phyloP scores from a whole-genome alignment of 2,113 vertebrate species.

The Camelus bactrianus region DNA sequence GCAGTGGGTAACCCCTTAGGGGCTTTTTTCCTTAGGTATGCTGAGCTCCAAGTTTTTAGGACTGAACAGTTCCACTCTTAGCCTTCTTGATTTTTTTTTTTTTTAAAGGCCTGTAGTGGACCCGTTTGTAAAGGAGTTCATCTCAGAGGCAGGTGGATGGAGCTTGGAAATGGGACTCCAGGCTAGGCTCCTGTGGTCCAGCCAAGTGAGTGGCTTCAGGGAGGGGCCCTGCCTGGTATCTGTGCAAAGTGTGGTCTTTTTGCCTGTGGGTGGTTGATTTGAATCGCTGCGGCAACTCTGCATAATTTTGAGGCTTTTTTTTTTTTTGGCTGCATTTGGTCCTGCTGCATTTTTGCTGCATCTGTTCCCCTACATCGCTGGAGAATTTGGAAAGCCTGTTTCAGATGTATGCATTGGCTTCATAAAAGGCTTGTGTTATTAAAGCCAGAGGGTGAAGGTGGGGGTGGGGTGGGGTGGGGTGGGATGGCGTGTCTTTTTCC shows the following conservation, averaged over 20 bases:
- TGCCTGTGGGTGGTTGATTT: background rate
- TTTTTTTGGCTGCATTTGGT: background rate
- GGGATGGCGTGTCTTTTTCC: background rate
- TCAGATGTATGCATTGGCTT: background rate
- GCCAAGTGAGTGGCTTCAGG: background rate
- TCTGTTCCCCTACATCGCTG: background rate
- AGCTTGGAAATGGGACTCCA: background rate
- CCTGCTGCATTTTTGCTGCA: background rate
- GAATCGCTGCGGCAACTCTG: conserved; percentile 11
- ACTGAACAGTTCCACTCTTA: background rate
- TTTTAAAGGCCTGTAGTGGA: background rate
- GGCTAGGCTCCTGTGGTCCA: background rate
- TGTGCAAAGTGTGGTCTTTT: background rate
- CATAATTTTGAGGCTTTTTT: background rate
- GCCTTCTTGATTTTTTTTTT: background rate
- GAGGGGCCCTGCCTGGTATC: background rate
- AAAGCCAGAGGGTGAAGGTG: background rate
- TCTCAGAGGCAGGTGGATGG: background rate
- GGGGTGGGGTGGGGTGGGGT: background rate
- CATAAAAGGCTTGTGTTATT: background rate
- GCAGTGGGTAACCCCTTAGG: background rate
- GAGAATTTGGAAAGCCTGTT: background rate
- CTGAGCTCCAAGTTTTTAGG: conserved; percentile 41
- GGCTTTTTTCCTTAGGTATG: background rate
- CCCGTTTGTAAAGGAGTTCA: background rate